Evolutionary conservation across 30 jellyfish, hydroid and myxozoan species (phyloP).

Genomic region (Cassiopea andromeda): DNA sequence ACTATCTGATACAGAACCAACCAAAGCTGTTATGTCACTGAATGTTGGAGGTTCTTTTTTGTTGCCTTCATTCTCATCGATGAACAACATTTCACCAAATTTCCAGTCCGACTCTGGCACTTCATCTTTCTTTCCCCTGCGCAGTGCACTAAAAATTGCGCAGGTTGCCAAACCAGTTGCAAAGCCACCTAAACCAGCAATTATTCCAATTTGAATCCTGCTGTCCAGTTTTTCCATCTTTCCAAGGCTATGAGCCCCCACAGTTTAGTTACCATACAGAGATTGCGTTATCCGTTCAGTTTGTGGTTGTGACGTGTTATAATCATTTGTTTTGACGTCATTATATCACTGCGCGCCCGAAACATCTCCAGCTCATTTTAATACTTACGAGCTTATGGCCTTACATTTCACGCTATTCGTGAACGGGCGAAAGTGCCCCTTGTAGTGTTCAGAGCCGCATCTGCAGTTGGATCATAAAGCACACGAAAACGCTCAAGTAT

Average conservation of each 20-base stretch:
- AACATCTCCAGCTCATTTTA: too few relatives aligned
- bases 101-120: neutral
- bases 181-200: constrained; percentile 60
- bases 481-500: too few relatives aligned
- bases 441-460: too few relatives aligned
- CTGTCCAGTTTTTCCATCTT: constrained; percentile 37
- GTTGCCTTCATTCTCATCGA: neutral
- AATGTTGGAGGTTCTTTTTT: constrained; percentile 21
- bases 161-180: constrained; percentile 46
- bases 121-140: neutral
- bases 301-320: neutral
- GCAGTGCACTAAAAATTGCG: constrained; percentile 11
- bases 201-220: constrained; percentile 30
- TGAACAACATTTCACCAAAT: constrained; percentile 41
- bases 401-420: too few relatives aligned
- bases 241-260: neutral
- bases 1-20: constrained; percentile 38
- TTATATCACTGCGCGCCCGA: too few relatives aligned
- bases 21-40: constrained; percentile 58
- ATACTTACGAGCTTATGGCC: too few relatives aligned
- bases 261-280: neutral
- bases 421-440: too few relatives aligned
- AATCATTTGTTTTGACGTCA: too few relatives aligned
- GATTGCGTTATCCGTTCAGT: neutral
- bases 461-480: too few relatives aligned